These are phyloP conservation scores for Euschistus heros DNA, from an alignment of 1,140 invertebrate genomes.

Conservation along the genomic window DNA sequence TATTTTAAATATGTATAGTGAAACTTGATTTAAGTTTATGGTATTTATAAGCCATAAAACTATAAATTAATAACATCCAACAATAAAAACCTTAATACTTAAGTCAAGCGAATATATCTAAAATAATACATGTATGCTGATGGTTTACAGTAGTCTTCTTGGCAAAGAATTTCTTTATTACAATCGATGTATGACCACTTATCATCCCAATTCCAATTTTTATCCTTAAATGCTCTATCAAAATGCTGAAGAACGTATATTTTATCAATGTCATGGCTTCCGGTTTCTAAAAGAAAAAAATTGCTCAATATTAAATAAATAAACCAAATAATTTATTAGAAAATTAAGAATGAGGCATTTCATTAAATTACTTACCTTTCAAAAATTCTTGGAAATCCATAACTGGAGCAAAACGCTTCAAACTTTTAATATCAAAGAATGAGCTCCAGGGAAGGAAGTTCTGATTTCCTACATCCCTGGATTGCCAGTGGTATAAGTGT, in stretches of 20 bases:
- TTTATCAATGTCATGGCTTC: constrained; percentile 50
- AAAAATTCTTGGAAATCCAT: constrained; percentile 80
- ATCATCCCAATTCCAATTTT: constrained; percentile 52
- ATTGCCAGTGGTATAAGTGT: constrained; percentile 81
- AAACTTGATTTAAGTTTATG: no score
- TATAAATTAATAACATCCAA: no score
- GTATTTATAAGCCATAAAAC: no score
- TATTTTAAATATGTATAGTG: no score
- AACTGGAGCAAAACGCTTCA: constrained; percentile 71
- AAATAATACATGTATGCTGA: not conserved
- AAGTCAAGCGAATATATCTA: no score
- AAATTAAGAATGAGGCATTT: not conserved
- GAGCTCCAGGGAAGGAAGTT: constrained; percentile 56
- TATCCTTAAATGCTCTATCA: constrained; percentile 44
- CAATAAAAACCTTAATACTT: no score
- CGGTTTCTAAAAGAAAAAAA: constrained; percentile 33
- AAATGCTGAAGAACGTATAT: constrained; percentile 78
- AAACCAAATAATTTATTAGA: not conserved
- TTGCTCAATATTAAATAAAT: not conserved
- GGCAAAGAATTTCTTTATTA: constrained; percentile 29
- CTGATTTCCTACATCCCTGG: constrained; percentile 40
- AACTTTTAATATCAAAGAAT: constrained; percentile 79
- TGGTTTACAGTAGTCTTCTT: not conserved
- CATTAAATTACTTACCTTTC: constrained; percentile 37
- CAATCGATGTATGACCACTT: constrained; percentile 60